Base-by-base conservation (phyloP, 2,888 invertebrate genomes). In the Ptychoptera contaminata region DNA sequence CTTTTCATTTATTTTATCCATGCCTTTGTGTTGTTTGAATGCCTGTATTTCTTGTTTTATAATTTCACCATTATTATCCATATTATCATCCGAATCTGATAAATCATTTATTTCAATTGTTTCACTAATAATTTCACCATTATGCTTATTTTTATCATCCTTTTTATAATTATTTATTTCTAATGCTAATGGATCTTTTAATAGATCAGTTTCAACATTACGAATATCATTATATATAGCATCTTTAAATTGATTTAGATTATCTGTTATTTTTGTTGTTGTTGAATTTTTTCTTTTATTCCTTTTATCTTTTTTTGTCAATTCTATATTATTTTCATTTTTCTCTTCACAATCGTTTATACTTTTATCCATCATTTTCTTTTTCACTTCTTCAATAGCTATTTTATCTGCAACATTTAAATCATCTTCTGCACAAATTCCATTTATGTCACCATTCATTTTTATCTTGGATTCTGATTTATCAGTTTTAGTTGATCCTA, bases 391-490 rank as follows among this genome's bases (percentile, higher is more conserved):
- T 5, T 23, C 23, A 48, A 62, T 59, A 37, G 59, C 61, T 37
- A 54, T 45, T 11, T 45, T 48, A 41, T 51, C 51, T 42, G 48
- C 53, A 29, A 54, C 55, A 54, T 51, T 49, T 47, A 44, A 44
- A 40, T 54, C 57, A 29, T 50, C 51, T 10, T 42, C 42, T 23
- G 34, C 50, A 14, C 56, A 56, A 10, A 54, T 53, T 30, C 54
- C 55, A 49, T 59, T 57, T 8, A 55, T 45, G 30, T 54, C 55
- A 35, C 61, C 60, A 52, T 65, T 63, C 32, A 56, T 55, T 48
- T 38, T 43, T 23, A 46, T 39, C 12, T 46, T 43, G 57, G 60
- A 54, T 53, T 43, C 47, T 48, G 49, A 51, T 47, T 56, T 54
- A 44, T 58, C 57, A 12, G 50, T 50, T n/a, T 54, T 50, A 14